phyloP scores from a whole-genome alignment of 1,140 invertebrate genomes.

The Drosophila pectinifera region DNA sequence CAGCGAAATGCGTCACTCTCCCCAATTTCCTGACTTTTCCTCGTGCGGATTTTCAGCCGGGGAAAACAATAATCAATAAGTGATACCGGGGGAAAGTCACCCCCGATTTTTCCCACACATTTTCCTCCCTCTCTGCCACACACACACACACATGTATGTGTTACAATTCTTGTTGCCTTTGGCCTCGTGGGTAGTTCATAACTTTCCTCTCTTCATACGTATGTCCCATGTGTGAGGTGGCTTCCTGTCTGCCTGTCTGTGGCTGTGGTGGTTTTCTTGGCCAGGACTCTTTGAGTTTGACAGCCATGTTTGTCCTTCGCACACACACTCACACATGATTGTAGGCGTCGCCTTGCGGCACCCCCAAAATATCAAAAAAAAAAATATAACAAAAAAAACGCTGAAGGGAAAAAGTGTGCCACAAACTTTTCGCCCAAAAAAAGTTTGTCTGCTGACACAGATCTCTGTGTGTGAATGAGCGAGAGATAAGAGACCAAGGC shows the following conservation, averaged over 20 bases:
- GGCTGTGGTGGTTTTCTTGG: conserved; percentile 74
- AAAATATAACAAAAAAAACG: background rate
- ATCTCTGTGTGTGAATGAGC: conserved; percentile 16
- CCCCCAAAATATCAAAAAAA: conserved; percentile 25
- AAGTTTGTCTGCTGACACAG: conserved; percentile 52
- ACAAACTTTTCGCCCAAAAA: conserved; percentile 65
- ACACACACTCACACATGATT: conserved; percentile 36
- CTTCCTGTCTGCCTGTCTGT: conserved; percentile 28
- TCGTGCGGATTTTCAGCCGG: background rate
- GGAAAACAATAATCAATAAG: conserved; percentile 48
- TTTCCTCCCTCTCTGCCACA: conserved; percentile 23
- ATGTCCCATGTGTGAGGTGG: conserved; percentile 58
- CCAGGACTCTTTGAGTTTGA: conserved; percentile 54
- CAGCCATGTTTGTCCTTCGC: conserved; percentile 71
- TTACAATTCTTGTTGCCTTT: conserved; percentile 33
- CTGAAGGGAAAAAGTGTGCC: conserved; percentile 56
- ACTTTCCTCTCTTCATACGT: conserved; percentile 28
- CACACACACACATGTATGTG: conserved; percentile 15
- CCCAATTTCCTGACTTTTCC: conserved; percentile 31
- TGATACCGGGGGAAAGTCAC: conserved; percentile 34
- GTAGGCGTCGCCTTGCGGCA: conserved; percentile 63
- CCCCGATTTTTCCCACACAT: conserved; percentile 20
- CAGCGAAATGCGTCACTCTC: conserved; percentile 33
- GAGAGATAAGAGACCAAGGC: conserved; percentile 8
- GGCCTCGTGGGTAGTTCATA: conserved; percentile 41